Conservation (phyloP, 2,113 vertebrate genomes). For the Pardalotus punctatus region DNA sequence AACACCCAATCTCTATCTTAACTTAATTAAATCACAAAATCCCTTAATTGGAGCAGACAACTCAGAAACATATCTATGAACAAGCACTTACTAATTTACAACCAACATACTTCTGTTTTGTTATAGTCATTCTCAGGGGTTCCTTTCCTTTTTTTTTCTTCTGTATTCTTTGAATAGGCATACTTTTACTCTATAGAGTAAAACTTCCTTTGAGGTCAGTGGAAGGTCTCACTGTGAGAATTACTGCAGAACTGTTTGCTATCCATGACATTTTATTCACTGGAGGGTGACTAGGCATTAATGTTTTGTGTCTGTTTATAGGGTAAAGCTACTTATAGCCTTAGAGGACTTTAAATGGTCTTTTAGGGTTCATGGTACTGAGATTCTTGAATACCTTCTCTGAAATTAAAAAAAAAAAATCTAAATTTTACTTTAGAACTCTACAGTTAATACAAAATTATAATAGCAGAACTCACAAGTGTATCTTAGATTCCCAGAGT, state of each 20-base stretch:
- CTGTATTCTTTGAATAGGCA: neutral
- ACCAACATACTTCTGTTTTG: neutral
- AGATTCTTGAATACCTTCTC: neutral
- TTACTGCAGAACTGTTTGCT: neutral
- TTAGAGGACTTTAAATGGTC: neutral
- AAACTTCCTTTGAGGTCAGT: neutral
- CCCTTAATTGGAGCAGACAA: neutral
- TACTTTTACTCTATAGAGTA: neutral
- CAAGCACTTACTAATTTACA: neutral
- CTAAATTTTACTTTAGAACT: neutral
- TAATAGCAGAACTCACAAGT: neutral
- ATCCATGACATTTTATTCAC: neutral
- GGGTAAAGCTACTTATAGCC: neutral
- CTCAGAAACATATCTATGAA: neutral
- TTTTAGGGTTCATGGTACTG: neutral
- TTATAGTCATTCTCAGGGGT: neutral
- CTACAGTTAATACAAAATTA: neutral
- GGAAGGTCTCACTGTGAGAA: neutral
- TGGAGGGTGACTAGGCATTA: neutral
- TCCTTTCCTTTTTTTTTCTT: neutral
- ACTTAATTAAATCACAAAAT: neutral
- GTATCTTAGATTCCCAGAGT: neutral
- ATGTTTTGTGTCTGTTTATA: neutral
- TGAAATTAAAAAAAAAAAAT: neutral
- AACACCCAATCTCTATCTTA: neutral